Base-by-base conservation (phyloP, 2,888 invertebrate species). In the Tridacna gigas region DNA sequence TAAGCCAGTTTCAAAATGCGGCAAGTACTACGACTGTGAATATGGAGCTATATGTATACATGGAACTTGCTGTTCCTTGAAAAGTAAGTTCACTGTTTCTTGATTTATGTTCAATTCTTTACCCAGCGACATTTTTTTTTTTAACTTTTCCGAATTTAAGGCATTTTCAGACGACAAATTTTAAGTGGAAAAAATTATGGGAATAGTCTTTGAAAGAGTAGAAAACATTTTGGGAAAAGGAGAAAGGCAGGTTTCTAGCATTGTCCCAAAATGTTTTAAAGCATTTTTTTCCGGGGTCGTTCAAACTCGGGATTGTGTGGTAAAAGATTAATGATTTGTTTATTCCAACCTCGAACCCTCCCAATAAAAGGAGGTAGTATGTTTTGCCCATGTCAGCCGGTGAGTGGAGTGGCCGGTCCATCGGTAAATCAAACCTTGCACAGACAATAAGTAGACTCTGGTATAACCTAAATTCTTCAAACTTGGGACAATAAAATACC, bases 1-100 rank as follows among this genome's bases (percentile, higher is more conserved):
- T 15, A 22, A 12, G 12, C 71, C 71, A 25, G 26, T 47, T 22
- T 71, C 71, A n/a, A 71, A 48, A 47, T 71, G 71, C 51, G 22
- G 7, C 20, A 48, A 71, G 12, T 71, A 51, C 51, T 71, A 48
- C 25, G 51, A 25, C 22, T 71, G 71, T 26, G 9, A 18, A 20
- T 51, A 26, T 22, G 71, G 71, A 20, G 48, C 71, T 12, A 47
- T 51, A 15, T 71, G 71, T 71, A 7, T 71, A 51, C 71, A 71
- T n/a, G 71, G 71, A 47, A 71, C 71, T 15, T 71, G 71, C 13
- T 71, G 71, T 51, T 2, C 71, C 22, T 12, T 48, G 20, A 22
- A 22, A 45, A 71, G 71, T 71, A 71, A 71, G 71, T 71, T 18
- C 11, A 9, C 20, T 9, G 56, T 56, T 20, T 56, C 20, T 15